Base-by-base conservation (phyloP, 2,797 vertebrate genomes). In the Parotocinclus haroldoi region DNA sequence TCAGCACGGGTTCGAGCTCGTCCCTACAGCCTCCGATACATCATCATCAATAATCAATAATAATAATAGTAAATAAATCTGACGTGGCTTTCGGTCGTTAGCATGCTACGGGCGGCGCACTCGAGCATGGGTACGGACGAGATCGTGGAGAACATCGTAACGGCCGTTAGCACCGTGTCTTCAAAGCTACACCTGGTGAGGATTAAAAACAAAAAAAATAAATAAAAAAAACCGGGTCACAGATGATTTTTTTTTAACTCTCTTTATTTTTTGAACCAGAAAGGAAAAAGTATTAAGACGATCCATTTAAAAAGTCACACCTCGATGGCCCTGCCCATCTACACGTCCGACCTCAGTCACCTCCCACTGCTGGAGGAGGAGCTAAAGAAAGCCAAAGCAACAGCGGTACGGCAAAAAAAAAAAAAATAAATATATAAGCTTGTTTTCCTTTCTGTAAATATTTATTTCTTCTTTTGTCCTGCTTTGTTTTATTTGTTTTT, bases 311-410 rank as follows among this genome's bases (percentile, higher is more conserved):
- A 99, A 86, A 97, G 92, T 4, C 81, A 86, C 27, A 86, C 77
- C 0, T 99, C 97, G 0, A 91, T 90, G 60, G 88, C 96, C 0
- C 88, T 99, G 71, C 96, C 97, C 1, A 73, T 99, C 82, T 99
- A 91, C 81, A 93, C 85, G 18, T 92, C 94, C 0, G 78, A 83
- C 69, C 61, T 94, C 60, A 83, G 78, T 66, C 80, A 81, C 71
- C 70, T 88, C 66, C 58, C 62, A 0, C 36, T 83, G 37, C 55
- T 89, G 57, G 76, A 88, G 54, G 76, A 77, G 0, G 37, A 69
- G 13, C 19, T 57, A 11, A 58, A 66, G 54, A 16, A 56, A 0
- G 11, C 39, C 14, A 48, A 40, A 42, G 36, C n/a, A 19, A 40
- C 55, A 12, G 42, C 76, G 83, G 90, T 85, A 40, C n/a, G n/a